phyloP scores from a whole-genome alignment of 2,113 vertebrate species.

The Phodopus roborovskii region DNA sequence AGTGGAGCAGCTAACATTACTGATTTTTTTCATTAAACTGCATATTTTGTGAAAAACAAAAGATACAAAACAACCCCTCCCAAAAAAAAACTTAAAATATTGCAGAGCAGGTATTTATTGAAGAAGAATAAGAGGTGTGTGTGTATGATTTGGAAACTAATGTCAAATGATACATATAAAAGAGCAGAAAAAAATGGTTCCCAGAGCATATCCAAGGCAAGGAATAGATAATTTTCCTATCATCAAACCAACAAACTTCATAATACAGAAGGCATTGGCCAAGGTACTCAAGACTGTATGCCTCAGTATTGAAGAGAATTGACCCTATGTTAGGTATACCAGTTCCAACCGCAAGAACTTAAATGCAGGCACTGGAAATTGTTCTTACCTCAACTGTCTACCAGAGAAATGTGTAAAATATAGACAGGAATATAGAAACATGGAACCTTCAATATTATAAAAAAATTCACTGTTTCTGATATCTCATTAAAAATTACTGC shows the following conservation, averaged over 20 bases:
- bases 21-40: neutral
- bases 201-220: neutral
- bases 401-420: neutral
- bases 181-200: neutral
- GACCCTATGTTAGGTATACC: neutral
- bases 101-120: neutral
- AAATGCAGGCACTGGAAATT: conserved; percentile 19
- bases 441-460: neutral
- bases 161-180: neutral
- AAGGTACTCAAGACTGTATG: neutral
- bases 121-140: neutral
- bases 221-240: conserved; percentile 27
- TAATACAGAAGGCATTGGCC: neutral
- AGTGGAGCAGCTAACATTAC: neutral
- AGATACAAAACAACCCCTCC: too few species aligned
- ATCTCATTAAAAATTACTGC: neutral
- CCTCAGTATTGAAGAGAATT: neutral
- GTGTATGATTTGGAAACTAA: neutral
- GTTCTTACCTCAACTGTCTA: neutral
- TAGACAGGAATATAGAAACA: conserved; percentile 34
- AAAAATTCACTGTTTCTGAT: neutral
- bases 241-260: conserved; percentile 24
- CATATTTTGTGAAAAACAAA: neutral
- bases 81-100: neutral
- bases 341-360: neutral